A percentile compares a stretch with the other conserved stretches of the same genome.
Evolutionary conservation across 1,140 invertebrate species (phyloP).

Genomic region (Diorhabda carinulata): DNA sequence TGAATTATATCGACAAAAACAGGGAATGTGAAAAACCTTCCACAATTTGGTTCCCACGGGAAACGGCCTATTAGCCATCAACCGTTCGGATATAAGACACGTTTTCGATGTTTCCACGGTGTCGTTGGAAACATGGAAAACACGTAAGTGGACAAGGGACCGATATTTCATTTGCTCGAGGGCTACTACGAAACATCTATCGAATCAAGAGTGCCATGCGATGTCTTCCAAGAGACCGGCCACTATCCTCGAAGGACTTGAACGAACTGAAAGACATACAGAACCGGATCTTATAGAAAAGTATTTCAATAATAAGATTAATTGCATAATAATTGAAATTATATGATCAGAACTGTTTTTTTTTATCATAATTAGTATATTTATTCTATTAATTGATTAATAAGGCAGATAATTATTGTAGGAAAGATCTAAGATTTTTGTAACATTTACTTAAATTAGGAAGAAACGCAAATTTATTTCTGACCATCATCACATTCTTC

Average conservation of each 20-base stretch:
- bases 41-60: slow-evolving; percentile 20
- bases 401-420: no score
- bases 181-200: slow-evolving; percentile 32
- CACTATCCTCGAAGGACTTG: slow-evolving; percentile 5
- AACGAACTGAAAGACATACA: not conserved
- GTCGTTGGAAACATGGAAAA: slow-evolving; percentile 35
- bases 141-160: slow-evolving; percentile 42
- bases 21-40: not conserved
- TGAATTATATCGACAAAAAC: not conserved
- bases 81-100: slow-evolving; percentile 22
- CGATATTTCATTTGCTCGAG: slow-evolving; percentile 38
- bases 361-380: no score
- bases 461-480: no score
- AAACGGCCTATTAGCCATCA: slow-evolving; percentile 33
- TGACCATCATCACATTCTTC: no score
- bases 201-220: slow-evolving; percentile 34
- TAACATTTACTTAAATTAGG: no score
- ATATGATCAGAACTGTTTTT: no score
- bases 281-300: not conserved
- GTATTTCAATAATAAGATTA: no score
- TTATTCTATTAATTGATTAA: no score
- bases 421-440: no score
- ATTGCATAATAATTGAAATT: no score
- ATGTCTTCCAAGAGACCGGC: slow-evolving; percentile 26
- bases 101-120: slow-evolving; percentile 20